Evolutionary conservation across 2,113 vertebrate genomes (phyloP).

Genomic region (Anseranas semipalmata): DNA sequence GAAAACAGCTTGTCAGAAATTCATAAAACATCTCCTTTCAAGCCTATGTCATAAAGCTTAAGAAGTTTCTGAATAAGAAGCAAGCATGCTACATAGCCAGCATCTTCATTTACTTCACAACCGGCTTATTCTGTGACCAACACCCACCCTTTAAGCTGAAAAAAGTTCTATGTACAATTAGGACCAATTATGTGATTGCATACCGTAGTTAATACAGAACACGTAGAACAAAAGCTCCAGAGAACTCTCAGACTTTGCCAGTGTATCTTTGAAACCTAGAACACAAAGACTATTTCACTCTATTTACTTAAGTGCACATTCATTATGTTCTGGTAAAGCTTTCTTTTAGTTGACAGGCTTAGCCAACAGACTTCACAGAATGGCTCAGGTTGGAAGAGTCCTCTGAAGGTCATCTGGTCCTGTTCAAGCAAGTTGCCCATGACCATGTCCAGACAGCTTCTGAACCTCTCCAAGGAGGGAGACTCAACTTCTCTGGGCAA

Average conservation of each 20-base stretch:
- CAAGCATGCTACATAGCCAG: background rate
- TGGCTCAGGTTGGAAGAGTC: rapidly evolving
- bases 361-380: background rate
- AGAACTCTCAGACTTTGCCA: background rate
- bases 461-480: background rate
- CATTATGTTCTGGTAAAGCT: background rate
- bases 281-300: background rate
- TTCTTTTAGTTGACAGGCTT: background rate
- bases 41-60: background rate
- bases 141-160: background rate
- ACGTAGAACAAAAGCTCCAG: background rate
- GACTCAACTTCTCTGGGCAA: background rate
- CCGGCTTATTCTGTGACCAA: background rate
- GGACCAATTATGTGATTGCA: background rate
- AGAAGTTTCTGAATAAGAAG: background rate
- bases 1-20: background rate
- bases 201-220: background rate
- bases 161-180: background rate
- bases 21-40: background rate
- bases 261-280: background rate
- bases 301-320: background rate
- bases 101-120: background rate
- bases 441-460: background rate
- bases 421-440: background rate
- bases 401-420: background rate